Percentiles rank a stretch among this genome's conserved stretches.
Conservation (phyloP, 1,140 invertebrate genomes). For the Leptinotarsa undecemlineata region DNA sequence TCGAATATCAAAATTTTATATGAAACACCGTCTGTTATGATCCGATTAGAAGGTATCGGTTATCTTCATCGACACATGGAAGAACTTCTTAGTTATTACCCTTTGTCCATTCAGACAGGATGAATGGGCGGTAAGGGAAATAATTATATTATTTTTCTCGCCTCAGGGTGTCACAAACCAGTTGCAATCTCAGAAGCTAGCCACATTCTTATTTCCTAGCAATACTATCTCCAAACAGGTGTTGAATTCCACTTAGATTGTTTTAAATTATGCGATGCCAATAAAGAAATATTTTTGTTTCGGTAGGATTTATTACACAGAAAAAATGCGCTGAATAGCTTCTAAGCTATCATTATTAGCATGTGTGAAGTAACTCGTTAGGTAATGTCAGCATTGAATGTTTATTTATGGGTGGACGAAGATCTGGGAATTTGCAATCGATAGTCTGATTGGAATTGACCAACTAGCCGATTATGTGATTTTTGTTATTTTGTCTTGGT, state of each 20-base stretch:
- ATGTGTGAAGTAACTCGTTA: not conserved
- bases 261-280: constrained; percentile 31
- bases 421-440: constrained; percentile 1
- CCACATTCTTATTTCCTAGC: constrained; percentile 32
- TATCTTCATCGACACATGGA: constrained; percentile 8
- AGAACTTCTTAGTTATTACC: constrained; percentile 15
- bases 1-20: too few species aligned
- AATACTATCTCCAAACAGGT: constrained; percentile 34
- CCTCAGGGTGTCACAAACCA: constrained; percentile 33
- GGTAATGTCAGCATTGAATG: not conserved
- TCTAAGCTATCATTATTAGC: not conserved
- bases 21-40: not conserved
- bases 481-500: too few species aligned
- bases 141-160: constrained; percentile 36
- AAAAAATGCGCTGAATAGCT: not conserved
- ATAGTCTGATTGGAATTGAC: not conserved
- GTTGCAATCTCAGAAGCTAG: constrained; percentile 29
- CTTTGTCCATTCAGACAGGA: constrained; percentile 25
- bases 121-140: constrained; percentile 29
- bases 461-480: not conserved
- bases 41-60: not conserved
- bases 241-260: constrained; percentile 34
- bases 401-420: not conserved
- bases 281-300: constrained; percentile 14
- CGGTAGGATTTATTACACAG: not conserved